A percentile compares a stretch with the other conserved stretches of the same genome.
phyloP scores from a whole-genome alignment of 2,888 invertebrate species.

The Nudaria mundana region DNA sequence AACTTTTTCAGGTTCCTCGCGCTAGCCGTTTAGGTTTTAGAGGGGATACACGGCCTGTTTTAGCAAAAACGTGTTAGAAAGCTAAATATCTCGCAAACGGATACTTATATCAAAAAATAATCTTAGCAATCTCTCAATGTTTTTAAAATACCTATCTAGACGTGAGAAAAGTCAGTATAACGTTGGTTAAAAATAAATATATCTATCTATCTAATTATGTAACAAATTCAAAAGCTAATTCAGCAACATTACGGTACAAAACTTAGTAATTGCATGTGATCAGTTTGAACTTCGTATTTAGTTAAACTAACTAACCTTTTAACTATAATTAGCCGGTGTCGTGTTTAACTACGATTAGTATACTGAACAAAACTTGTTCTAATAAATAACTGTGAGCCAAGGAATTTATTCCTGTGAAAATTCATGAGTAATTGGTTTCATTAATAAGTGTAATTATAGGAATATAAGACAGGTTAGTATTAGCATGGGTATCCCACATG shows the following conservation, averaged over 20 bases:
- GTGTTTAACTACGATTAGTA: slow-evolving; percentile 20
- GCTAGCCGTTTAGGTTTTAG: too few relatives aligned
- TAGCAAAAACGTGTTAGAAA: too few relatives aligned
- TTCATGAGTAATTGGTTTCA: not conserved
- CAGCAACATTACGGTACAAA: slow-evolving; percentile 11
- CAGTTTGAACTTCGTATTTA: slow-evolving; percentile 22
- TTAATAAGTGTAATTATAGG: not conserved
- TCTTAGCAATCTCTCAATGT: too few relatives aligned
- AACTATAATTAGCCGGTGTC: slow-evolving; percentile 20
- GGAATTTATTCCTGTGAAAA: slow-evolving; percentile 1
- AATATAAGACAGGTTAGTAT: too few relatives aligned
- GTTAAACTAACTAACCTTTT: slow-evolving; percentile 17
- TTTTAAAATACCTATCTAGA: too few relatives aligned
- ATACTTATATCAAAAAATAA: too few relatives aligned
- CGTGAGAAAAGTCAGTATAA: too few relatives aligned
- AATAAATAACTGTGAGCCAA: slow-evolving; percentile 3
- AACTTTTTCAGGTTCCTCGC: too few relatives aligned
- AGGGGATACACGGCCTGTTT: too few relatives aligned
- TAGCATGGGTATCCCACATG: too few relatives aligned
- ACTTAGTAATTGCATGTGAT: slow-evolving; percentile 28
- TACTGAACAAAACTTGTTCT: slow-evolving; percentile 5
- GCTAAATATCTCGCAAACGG: too few relatives aligned
- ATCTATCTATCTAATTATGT: not conserved
- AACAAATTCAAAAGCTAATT: slow-evolving; percentile 8
- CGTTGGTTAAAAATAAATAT: too few relatives aligned